phyloP scores from a whole-genome alignment of 2,113 vertebrate species.

The Egretta garzetta region DNA sequence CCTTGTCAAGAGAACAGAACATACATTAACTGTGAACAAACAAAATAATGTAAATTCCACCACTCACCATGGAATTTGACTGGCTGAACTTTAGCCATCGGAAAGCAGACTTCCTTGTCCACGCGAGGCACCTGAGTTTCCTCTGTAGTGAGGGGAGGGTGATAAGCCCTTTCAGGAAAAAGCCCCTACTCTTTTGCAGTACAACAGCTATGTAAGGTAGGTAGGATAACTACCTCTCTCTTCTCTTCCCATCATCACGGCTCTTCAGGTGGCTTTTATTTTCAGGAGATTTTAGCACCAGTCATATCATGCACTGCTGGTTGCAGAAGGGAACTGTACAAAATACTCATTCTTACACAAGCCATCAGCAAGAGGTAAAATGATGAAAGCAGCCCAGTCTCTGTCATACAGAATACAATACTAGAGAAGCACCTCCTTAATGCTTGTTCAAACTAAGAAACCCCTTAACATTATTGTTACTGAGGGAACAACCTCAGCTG shows the following conservation, averaged over 20 bases:
- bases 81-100: background rate
- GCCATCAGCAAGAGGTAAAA: background rate
- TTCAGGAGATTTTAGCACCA: background rate
- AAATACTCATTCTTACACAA: background rate
- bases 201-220: background rate
- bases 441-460: background rate
- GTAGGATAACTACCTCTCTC: background rate
- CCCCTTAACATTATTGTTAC: background rate
- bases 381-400: background rate
- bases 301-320: background rate
- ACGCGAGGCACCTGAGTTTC: background rate
- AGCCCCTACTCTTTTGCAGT: background rate
- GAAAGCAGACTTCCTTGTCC: background rate
- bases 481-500: background rate
- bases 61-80: background rate
- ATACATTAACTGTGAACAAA: slow-evolving; percentile 8
- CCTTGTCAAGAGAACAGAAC: slow-evolving; percentile 2
- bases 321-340: background rate
- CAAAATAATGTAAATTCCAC: background rate
- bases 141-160: background rate
- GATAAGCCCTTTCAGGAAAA: background rate
- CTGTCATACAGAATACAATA: background rate
- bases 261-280: background rate
- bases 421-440: background rate
- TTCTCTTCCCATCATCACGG: background rate